Conservation (phyloP, 2,888 invertebrate species). For the Drosophila neotestacea region DNA sequence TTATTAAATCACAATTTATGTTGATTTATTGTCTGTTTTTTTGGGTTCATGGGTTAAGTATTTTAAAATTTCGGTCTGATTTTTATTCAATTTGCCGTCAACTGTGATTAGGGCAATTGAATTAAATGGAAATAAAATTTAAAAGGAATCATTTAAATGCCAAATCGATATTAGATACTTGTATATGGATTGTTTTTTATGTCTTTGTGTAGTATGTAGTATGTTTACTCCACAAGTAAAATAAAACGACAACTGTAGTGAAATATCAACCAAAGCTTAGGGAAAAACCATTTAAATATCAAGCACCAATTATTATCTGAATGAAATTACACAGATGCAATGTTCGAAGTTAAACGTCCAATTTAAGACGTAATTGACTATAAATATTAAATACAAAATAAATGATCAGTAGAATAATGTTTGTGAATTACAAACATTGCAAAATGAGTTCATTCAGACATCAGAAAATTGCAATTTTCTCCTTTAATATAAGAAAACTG, state of each 20-base stretch:
- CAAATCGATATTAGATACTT: no score
- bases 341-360: not conserved
- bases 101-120: no score
- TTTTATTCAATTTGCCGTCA: no score
- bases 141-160: no score
- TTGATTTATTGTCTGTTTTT: not conserved
- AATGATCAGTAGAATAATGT: not conserved
- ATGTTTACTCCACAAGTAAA: not conserved
- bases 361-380: slow-evolving; percentile 6
- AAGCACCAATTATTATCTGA: not conserved
- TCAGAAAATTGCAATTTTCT: slow-evolving; percentile 11
- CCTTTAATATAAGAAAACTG: not conserved
- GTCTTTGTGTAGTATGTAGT: no score
- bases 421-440: slow-evolving; percentile 35
- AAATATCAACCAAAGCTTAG: not conserved
- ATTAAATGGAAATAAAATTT: no score
- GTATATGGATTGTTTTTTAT: no score
- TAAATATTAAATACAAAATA: slow-evolving; percentile 1
- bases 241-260: not conserved
- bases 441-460: slow-evolving; percentile 34
- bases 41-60: no score
- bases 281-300: not conserved
- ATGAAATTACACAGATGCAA: not conserved
- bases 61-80: no score
- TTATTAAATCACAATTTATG: not conserved